These are phyloP conservation scores for Neotoxoptera formosana DNA, from an alignment of 1,140 invertebrate species.

Conservation along the genomic window DNA sequence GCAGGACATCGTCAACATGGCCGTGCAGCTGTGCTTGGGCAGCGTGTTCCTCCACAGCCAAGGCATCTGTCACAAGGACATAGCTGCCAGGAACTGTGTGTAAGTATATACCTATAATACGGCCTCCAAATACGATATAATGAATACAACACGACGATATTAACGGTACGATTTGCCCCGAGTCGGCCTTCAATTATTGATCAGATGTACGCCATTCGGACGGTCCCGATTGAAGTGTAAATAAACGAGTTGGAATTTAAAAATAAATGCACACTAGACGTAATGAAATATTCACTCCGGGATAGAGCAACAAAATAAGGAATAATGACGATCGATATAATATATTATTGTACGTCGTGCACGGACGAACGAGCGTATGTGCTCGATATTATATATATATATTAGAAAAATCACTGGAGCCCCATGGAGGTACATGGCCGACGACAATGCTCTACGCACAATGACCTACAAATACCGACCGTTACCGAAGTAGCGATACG, in stretches of 20 bases:
- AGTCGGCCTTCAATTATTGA: background rate
- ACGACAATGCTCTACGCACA: no score
- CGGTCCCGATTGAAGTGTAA: background rate
- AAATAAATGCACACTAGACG: background rate
- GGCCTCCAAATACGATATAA: background rate
- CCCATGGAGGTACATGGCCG: no score
- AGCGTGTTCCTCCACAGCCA: constrained; percentile 88
- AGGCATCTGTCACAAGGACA: constrained; percentile 86
- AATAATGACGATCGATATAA: background rate
- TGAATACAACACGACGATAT: background rate
- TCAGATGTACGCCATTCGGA: background rate
- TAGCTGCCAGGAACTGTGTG: constrained; percentile 89
- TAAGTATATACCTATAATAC: constrained; percentile 71
- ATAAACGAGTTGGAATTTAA: background rate
- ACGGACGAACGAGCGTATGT: no score
- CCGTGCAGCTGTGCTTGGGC: constrained; percentile 85
- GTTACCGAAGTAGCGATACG: no score
- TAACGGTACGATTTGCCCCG: background rate
- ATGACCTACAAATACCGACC: no score
- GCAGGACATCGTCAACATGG: constrained; percentile 88
- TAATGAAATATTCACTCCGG: background rate
- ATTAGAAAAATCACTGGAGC: no score
- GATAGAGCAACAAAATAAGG: background rate
- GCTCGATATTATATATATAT: no score
- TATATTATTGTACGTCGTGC: background rate